Evolutionary conservation across 2,113 vertebrate genomes (phyloP), one percentile per base, ranked within the genome.

Genomic region (Isichthys henryi): DNA sequence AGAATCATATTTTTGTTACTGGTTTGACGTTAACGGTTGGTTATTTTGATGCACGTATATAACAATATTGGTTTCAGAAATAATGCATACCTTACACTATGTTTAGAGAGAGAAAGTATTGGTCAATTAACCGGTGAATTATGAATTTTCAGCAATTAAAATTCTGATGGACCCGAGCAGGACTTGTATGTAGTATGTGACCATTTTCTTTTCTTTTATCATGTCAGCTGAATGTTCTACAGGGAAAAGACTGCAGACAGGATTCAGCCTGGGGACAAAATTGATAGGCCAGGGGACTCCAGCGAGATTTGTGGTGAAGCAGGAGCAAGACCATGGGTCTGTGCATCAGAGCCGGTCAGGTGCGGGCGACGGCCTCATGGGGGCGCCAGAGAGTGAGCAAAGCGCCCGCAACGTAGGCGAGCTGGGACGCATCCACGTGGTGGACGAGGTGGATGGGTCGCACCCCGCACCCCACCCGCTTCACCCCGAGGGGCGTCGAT

Each of bases 241-340:
- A 84, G 88, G 82, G 77, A 50, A n/a, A 11, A 35, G 85, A 46
- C 9, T 21, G n/a, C 46, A 13, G 31, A 13, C n/a, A n/a, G 62
- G 31, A 15, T 39, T 23, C 50, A 84, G 77, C 21, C 46, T 19
- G 23, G 89, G 46, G 31, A 48, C 31, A 9, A 53, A 39, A 10
- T 31, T 66, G n/a, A 27, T 48, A 21, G 85, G 19, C 2, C 89
- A 50, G 53, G 62, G 85, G 48, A 23, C 85, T 48, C 62, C 86
- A 56, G 53, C 92, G 23, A 91, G 93, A 89, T 94, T 95, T 91
- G 93, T 94, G 35, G 93, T 96, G 3, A 96, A 96, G 89, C 94
- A 96, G 91, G 96, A 96, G 91, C 96, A 96, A 91, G 83, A 86
- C 45, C 82, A 35, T 2, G 93, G 91, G 62, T 91, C 90, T 88